These are phyloP conservation scores for Meliscaeva auricollis DNA, from an alignment of 2,888 invertebrate genomes.

Conservation along the genomic window DNA sequence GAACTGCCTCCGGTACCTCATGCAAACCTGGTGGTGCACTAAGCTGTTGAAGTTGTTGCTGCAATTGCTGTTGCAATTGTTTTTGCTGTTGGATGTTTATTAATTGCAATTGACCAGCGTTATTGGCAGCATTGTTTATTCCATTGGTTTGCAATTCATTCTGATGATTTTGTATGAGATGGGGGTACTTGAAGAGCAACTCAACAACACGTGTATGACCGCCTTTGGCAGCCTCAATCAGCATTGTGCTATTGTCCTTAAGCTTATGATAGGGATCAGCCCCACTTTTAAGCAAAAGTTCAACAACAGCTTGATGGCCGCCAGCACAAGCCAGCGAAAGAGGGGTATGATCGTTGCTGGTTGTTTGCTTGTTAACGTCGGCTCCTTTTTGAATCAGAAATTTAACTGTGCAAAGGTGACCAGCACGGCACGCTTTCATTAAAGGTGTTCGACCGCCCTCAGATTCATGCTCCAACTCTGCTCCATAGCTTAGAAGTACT, in stretches of 20 bases:
- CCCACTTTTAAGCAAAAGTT: conserved; percentile 94
- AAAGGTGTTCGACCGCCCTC: conserved; percentile 98
- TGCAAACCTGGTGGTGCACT: conserved; percentile 85
- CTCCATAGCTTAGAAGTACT: conserved; percentile 94
- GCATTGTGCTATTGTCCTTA: conserved; percentile 99
- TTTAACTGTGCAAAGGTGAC: conserved; percentile 97
- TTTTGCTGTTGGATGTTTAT: conserved; percentile 82
- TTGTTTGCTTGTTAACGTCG: conserved; percentile 94
- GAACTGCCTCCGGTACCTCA: conserved; percentile 86
- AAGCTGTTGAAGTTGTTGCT: conserved; percentile 84
- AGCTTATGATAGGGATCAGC: conserved; percentile 98
- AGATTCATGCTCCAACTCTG: conserved; percentile 97
- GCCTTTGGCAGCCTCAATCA: conserved; percentile 99
- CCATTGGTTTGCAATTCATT: conserved; percentile 82
- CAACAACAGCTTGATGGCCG: conserved; percentile 97
- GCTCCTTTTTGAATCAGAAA: conserved; percentile 95
- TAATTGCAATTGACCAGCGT: conserved; percentile 81
- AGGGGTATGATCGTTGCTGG: conserved; percentile 98
- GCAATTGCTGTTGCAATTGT: conserved; percentile 84
- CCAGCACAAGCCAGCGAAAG: conserved; percentile 98
- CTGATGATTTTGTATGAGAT: conserved; percentile 88
- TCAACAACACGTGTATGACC: conserved; percentile 98
- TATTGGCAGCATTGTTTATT: conserved; percentile 79
- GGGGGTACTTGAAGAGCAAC: conserved; percentile 96
- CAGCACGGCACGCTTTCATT: conserved; percentile 99